Conservation (phyloP, 1,140 invertebrate genomes). For the Magallana ariakensis region DNA sequence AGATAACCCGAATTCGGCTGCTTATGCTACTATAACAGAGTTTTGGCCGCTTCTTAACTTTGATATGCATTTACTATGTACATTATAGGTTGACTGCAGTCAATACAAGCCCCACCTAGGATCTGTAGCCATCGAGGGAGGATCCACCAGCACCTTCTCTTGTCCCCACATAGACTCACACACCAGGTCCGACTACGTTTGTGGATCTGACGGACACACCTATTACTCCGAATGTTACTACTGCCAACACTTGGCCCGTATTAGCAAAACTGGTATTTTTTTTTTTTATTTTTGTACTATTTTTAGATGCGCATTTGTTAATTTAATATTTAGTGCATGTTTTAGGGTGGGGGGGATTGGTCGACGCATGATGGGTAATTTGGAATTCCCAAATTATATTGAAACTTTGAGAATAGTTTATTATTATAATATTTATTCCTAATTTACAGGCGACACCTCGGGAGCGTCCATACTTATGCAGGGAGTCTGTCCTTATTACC, state of each 20-base stretch:
- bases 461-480: background rate
- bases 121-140: conserved; percentile 42
- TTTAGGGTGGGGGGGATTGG: no score
- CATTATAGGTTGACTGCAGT: conserved; percentile 44
- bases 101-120: conserved; percentile 16
- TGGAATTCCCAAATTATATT: no score
- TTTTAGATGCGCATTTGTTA: no score
- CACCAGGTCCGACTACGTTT: conserved; percentile 9
- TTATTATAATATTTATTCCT: accelerated
- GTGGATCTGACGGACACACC: conserved; percentile 48
- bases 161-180: background rate
- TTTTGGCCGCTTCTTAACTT: no score
- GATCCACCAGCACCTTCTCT: background rate
- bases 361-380: no score
- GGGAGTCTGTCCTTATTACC: background rate
- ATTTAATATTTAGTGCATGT: no score
- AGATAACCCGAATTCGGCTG: no score
- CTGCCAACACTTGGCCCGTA: conserved; percentile 12
- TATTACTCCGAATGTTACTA: conserved; percentile 34
- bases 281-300: no score
- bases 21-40: no score
- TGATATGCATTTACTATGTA: no score
- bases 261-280: background rate
- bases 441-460: background rate
- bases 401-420: no score